A percentile compares a stretch with the other conserved stretches of the same genome.
Conservation (phyloP, 2,888 invertebrate genomes). For the Junonia oenone region DNA sequence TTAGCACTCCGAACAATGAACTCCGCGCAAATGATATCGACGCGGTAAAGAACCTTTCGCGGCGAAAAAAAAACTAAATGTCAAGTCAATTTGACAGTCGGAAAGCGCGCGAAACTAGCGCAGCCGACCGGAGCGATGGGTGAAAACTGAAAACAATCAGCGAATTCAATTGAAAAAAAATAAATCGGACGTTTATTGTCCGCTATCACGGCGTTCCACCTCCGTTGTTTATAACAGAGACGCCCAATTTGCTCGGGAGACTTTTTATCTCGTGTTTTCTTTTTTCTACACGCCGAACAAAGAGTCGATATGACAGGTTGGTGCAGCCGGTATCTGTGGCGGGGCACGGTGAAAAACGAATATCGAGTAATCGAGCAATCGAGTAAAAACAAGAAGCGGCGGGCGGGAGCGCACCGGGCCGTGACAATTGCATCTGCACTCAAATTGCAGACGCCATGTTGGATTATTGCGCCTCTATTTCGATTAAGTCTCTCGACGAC, state of each 20-base stretch:
- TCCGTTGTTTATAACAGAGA: conserved; percentile 77
- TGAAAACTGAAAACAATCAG: conserved; percentile 72
- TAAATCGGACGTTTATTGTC: conserved; percentile 74
- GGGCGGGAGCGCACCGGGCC: conserved; percentile 55
- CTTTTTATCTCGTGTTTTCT: conserved; percentile 65
- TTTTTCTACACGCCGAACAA: conserved; percentile 66
- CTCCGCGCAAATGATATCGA: conserved; percentile 16
- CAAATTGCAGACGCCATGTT: conserved; percentile 66
- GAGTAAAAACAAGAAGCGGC: conserved; percentile 66
- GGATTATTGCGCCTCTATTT: conserved; percentile 67
- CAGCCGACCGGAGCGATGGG: conserved; percentile 39
- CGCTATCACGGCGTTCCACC: conserved; percentile 74
- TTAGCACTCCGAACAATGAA: conserved; percentile 30
- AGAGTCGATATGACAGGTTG: conserved; percentile 75
- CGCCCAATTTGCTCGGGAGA: conserved; percentile 75
- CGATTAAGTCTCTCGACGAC: conserved; percentile 54
- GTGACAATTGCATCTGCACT: conserved; percentile 74
- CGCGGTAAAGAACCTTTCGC: conserved; percentile 6
- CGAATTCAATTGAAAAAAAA: conserved; percentile 61
- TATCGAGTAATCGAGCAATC: conserved; percentile 70
- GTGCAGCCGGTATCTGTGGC: conserved; percentile 60
- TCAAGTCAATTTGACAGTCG: conserved; percentile 53
- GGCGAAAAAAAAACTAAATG: conserved; percentile 38
- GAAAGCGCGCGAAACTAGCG: conserved; percentile 64
- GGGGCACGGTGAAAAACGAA: conserved; percentile 67